Percentiles rank a stretch among this genome's conserved stretches.
Conservation (phyloP, 2,113 vertebrate species). For the Siniperca chuatsi region DNA sequence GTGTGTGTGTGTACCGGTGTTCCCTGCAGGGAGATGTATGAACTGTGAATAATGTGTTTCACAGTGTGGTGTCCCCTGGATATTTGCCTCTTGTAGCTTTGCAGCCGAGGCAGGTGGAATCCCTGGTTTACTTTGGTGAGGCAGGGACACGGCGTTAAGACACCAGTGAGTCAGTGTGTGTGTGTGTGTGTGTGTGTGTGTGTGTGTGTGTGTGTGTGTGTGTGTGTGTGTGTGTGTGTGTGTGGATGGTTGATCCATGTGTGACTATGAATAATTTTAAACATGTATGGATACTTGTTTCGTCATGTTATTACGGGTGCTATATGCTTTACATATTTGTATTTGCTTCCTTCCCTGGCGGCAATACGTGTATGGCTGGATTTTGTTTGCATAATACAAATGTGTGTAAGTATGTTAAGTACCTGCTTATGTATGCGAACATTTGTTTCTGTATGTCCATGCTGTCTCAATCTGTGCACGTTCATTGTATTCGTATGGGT, state of each 20-base stretch:
- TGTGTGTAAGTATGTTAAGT: constrained; percentile 4
- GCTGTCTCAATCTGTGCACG: constrained; percentile 33
- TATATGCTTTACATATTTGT: constrained; percentile 28
- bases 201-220: constrained; percentile 33
- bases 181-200: constrained; percentile 38
- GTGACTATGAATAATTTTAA: constrained; percentile 45
- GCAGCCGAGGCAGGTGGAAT: constrained; percentile 60
- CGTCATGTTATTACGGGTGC: constrained; percentile 23
- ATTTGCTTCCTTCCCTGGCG: constrained; percentile 24
- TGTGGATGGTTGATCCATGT: constrained; percentile 27
- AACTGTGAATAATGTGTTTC: constrained; percentile 71
- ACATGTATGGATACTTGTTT: constrained; percentile 24
- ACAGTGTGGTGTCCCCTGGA: constrained; percentile 64
- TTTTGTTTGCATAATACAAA: constrained; percentile 36
- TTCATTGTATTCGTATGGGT: not conserved
- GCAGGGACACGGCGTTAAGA: constrained; percentile 29
- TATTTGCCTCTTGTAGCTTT: constrained; percentile 57
- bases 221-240: constrained; percentile 35
- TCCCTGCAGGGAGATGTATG: constrained; percentile 48
- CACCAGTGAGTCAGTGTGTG: constrained; percentile 6
- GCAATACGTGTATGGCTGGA: constrained; percentile 7
- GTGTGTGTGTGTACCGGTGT: not conserved
- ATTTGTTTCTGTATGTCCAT: constrained; percentile 17
- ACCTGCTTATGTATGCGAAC: constrained; percentile 34
- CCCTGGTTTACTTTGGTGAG: constrained; percentile 54